phyloP scores from a whole-genome alignment of 2,113 vertebrate genomes.

The Oceanodroma tethys region DNA sequence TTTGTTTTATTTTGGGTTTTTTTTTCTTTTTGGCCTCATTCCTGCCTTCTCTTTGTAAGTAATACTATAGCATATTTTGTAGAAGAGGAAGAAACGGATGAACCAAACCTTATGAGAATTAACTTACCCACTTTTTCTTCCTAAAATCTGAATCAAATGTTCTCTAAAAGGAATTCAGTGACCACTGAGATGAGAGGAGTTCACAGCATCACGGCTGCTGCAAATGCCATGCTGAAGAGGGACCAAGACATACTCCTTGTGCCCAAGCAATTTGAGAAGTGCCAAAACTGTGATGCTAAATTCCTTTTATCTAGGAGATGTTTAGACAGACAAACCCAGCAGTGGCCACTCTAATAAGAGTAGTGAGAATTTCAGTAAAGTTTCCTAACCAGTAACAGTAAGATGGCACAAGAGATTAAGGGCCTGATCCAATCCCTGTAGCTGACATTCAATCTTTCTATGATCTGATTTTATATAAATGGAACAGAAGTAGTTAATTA shows the following conservation, averaged over 20 bases:
- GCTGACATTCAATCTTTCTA: neutral
- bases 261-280: neutral
- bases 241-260: neutral
- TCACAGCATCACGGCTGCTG: neutral
- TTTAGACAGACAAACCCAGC: neutral
- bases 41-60: neutral
- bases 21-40: neutral
- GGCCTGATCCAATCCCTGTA: neutral
- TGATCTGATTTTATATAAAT: neutral
- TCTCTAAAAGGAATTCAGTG: neutral
- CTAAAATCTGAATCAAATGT: neutral
- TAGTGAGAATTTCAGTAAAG: neutral
- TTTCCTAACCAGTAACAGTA: neutral
- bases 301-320: neutral
- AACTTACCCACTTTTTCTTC: neutral
- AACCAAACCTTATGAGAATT: neutral
- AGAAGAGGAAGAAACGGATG: neutral
- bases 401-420: neutral
- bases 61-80: neutral
- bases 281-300: neutral
- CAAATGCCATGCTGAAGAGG: neutral
- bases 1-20: neutral
- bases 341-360: neutral
- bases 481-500: neutral
- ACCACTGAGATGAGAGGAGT: neutral